phyloP scores from a whole-genome alignment of 2,888 invertebrate genomes.

The Eilema sororculum region DNA sequence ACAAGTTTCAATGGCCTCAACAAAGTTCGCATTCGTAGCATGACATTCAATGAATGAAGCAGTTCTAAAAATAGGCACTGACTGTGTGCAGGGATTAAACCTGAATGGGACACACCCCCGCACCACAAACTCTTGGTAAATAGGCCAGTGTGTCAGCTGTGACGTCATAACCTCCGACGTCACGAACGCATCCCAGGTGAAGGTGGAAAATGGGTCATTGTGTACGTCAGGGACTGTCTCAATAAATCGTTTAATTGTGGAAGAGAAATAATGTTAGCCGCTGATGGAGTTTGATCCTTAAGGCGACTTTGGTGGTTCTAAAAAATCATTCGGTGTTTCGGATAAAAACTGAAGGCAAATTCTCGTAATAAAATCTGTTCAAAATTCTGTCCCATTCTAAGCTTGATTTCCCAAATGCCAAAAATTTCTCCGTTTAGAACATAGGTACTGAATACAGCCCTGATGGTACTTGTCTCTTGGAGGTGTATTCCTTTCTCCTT shows the following conservation, averaged over 20 bases:
- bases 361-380: too few species aligned
- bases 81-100: constrained; percentile 68
- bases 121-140: constrained; percentile 55
- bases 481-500: too few species aligned
- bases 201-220: constrained; percentile 65
- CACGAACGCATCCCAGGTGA: constrained; percentile 76
- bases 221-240: constrained; percentile 34
- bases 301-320: neutral
- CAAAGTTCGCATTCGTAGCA: constrained; percentile 40
- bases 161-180: constrained; percentile 76
- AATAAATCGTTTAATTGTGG: constrained; percentile 16
- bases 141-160: constrained; percentile 80
- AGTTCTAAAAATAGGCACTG: constrained; percentile 73
- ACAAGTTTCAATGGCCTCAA: constrained; percentile 28
- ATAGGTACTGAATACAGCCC: too few species aligned
- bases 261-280: neutral
- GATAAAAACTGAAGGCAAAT: too few species aligned
- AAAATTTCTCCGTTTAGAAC: too few species aligned
- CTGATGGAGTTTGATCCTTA: neutral
- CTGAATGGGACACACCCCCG: constrained; percentile 75
- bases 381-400: too few species aligned
- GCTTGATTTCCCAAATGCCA: too few species aligned
- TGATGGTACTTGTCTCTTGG: too few species aligned
- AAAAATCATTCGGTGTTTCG: neutral
- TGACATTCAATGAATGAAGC: constrained; percentile 77